Evolutionary conservation across 2,113 vertebrate species (phyloP).

Genomic region (Neodontobutis hainanensis): DNA sequence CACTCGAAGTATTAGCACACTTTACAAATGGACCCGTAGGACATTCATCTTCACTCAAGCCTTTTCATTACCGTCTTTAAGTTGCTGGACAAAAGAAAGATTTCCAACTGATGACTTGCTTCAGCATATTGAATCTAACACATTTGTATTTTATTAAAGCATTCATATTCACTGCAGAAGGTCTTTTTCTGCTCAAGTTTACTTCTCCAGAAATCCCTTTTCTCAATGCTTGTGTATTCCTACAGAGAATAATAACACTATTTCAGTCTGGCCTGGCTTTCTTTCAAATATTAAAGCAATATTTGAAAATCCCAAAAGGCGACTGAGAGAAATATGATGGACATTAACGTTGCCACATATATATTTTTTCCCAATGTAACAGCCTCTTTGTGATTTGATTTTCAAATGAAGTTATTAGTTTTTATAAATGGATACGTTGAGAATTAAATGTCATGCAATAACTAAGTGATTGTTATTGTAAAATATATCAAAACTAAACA

Average conservation of each 20-base stretch:
- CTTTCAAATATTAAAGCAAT: conserved; percentile 8
- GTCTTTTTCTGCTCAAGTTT: not conserved
- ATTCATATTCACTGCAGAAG: not conserved
- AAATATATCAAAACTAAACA: not conserved
- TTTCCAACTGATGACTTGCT: not conserved
- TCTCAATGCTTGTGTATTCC: not conserved
- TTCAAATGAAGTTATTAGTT: not conserved
- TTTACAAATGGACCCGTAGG: conserved; percentile 6
- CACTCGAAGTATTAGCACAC: not conserved
- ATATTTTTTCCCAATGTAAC: conserved; percentile 9
- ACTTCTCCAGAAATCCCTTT: not conserved
- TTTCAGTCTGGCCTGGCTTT: not conserved
- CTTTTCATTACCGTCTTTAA: not conserved
- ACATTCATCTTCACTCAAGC: not conserved
- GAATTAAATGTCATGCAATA: not conserved
- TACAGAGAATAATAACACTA: not conserved
- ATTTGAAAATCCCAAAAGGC: conserved; percentile 3
- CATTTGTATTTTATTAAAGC: not conserved
- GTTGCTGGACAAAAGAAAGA: not conserved
- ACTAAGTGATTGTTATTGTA: not conserved
- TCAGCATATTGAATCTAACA: not conserved
- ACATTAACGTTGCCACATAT: not conserved
- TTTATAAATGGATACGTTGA: too few relatives aligned
- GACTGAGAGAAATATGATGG: conserved; percentile 6
- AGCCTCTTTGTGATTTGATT: conserved; percentile 18